Evolutionary conservation across 2,113 vertebrate species (phyloP).

Genomic region (Scalopus aquaticus): DNA sequence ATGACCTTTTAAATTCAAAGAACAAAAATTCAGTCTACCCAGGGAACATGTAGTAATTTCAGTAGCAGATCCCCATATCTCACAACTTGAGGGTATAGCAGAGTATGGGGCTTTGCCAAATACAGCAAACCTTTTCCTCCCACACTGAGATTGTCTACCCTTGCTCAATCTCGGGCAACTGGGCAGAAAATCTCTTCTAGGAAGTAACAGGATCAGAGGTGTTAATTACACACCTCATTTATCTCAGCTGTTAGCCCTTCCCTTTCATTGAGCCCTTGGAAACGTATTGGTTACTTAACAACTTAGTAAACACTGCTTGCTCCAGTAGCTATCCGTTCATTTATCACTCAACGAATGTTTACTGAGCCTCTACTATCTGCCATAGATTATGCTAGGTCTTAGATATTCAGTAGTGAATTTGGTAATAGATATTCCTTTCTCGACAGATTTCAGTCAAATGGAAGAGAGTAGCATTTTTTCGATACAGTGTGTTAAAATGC

Average conservation of each 20-base stretch:
- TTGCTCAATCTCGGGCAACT: not conserved
- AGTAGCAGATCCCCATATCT: not conserved
- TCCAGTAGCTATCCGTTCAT: not conserved
- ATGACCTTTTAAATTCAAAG: slow-evolving; percentile 4
- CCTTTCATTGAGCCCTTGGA: slow-evolving; percentile 7
- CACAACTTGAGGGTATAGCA: not conserved
- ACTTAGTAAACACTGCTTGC: not conserved
- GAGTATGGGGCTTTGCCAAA: not conserved
- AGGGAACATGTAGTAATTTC: not conserved
- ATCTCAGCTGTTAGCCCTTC: not conserved
- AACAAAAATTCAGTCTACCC: not conserved
- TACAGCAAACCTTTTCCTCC: not conserved
- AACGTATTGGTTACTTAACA: slow-evolving; percentile 38
- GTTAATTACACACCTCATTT: slow-evolving; percentile 42
- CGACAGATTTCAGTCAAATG: not conserved
- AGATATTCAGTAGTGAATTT: not conserved
- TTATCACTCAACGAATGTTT: slow-evolving; percentile 9
- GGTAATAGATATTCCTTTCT: not conserved
- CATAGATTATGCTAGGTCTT: not conserved
- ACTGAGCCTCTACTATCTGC: not conserved
- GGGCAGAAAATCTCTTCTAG: slow-evolving; percentile 35
- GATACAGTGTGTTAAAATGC: not conserved
- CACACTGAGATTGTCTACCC: not conserved
- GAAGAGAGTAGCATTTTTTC: not conserved
- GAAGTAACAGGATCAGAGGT: slow-evolving; percentile 28